These are phyloP conservation scores for Actinemys pallida DNA, from an alignment of 2,113 vertebrate genomes.

Conservation along the genomic window DNA sequence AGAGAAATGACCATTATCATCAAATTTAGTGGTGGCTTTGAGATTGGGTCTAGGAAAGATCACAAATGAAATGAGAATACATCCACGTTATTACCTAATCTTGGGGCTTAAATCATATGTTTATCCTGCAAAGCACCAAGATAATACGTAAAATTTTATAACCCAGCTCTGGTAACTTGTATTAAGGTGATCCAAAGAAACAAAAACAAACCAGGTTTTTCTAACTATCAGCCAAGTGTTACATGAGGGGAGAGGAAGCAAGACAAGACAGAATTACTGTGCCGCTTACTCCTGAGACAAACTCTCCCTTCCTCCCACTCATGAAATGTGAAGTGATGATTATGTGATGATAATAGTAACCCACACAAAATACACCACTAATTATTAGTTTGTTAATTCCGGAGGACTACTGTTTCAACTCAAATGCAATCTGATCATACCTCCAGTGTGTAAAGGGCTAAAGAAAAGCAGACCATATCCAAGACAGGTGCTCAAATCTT, in stretches of 20 bases:
- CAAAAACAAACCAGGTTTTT: background rate
- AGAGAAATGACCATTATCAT: background rate
- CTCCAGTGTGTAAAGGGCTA: background rate
- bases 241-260: background rate
- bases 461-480: background rate
- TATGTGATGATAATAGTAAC: background rate
- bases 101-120: background rate
- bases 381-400: background rate
- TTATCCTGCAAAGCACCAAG: background rate
- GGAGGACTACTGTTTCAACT: background rate
- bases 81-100: background rate
- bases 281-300: background rate
- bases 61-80: background rate
- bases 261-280: background rate
- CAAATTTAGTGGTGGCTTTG: background rate
- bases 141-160: background rate
- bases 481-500: background rate
- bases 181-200: background rate
- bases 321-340: background rate
- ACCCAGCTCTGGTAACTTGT: background rate
- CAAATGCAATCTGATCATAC: background rate
- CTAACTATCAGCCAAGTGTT: background rate
- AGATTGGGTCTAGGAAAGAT: background rate
- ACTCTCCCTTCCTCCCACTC: background rate
- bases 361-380: fast-evolving